Evolutionary conservation across 2,888 invertebrate species (phyloP).

Genomic region (Amblyjoppa proteus): DNA sequence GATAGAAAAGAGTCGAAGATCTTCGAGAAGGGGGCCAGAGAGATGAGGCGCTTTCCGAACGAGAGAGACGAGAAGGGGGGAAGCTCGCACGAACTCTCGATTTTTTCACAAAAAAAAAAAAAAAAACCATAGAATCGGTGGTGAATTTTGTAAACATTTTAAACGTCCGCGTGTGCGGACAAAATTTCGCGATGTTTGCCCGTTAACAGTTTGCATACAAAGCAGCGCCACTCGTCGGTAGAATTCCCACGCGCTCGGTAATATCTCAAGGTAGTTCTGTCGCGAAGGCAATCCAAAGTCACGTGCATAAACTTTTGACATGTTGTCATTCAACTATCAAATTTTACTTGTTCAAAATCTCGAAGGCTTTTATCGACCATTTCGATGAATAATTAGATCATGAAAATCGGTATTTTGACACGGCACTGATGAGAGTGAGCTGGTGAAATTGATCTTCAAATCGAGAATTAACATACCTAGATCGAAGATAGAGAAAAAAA

Average conservation of each 20-base stretch:
- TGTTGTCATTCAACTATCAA: too few species aligned
- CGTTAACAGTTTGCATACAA: slow-evolving; percentile 33
- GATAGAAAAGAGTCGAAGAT: slow-evolving; percentile 9
- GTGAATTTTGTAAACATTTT: slow-evolving; percentile 9
- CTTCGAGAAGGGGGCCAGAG: background rate
- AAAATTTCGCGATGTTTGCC: slow-evolving; percentile 32
- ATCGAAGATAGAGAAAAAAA: too few species aligned
- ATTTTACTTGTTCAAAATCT: too few species aligned
- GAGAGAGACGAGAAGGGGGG: slow-evolving; percentile 5
- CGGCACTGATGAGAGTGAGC: too few species aligned
- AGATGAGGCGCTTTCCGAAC: background rate
- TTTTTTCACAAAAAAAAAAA: slow-evolving; percentile 22
- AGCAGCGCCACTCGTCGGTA: slow-evolving; percentile 10
- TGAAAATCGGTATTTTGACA: too few species aligned
- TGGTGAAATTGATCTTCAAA: too few species aligned
- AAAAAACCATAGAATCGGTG: slow-evolving; percentile 1
- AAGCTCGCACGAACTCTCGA: slow-evolving; percentile 28
- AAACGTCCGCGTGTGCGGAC: slow-evolving; percentile 14
- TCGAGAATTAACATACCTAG: too few species aligned
- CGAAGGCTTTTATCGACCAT: too few species aligned
- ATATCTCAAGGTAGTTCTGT: background rate
- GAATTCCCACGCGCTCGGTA: slow-evolving; percentile 19
- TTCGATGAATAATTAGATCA: too few species aligned
- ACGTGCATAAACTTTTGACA: too few species aligned
- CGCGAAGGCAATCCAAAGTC: too few species aligned